Conservation (phyloP, 2,113 vertebrate genomes). For the Epinephelus fuscoguttatus region DNA sequence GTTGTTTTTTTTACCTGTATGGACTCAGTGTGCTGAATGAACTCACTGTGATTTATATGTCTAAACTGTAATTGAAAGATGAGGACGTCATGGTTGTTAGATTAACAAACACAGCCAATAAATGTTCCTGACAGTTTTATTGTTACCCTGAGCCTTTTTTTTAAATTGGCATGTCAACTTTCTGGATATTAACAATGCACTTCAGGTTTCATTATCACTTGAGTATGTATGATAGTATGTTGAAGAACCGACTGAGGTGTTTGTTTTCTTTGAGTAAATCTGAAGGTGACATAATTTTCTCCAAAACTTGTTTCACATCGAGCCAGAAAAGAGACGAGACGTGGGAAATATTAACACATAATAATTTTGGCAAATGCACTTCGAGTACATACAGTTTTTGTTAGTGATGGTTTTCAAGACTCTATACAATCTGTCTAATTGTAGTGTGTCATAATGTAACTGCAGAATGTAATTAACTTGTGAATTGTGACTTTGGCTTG, state of each 20-base stretch:
- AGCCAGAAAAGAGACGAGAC: slow-evolving; percentile 56
- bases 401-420: slow-evolving; percentile 33
- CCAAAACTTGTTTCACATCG: neutral
- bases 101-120: slow-evolving; percentile 26
- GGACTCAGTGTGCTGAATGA: neutral
- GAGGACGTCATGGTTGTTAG: neutral
- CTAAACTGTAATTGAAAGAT: slow-evolving; percentile 27
- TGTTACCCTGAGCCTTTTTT: slow-evolving; percentile 18
- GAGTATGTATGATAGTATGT: slow-evolving; percentile 1
- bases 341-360: slow-evolving; percentile 16
- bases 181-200: neutral
- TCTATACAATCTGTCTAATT: slow-evolving; percentile 51
- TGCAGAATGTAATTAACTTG: slow-evolving; percentile 48
- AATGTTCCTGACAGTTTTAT: slow-evolving; percentile 31
- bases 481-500: slow-evolving; percentile 33
- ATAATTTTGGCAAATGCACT: neutral
- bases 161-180: slow-evolving; percentile 5
- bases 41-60: slow-evolving; percentile 6
- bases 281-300: slow-evolving; percentile 11
- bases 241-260: neutral
- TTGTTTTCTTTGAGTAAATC: neutral
- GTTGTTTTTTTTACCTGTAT: neutral
- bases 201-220: neutral
- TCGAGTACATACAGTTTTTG: neutral
- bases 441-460: slow-evolving; percentile 43